Base-by-base conservation (phyloP, 1,140 invertebrate species). In the Stenopsyche tienmushanensis region DNA sequence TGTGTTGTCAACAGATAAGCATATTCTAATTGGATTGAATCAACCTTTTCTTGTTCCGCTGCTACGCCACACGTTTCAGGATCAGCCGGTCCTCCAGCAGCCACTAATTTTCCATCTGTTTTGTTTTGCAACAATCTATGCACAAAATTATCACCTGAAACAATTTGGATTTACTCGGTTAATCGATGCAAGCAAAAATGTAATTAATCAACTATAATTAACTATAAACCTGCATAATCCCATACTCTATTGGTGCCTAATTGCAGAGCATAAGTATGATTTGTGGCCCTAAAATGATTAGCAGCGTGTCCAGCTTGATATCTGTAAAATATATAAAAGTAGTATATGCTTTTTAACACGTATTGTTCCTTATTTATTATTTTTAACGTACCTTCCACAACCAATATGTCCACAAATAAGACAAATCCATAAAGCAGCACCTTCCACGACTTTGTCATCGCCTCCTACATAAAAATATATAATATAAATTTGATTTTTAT, bases 401-500 rank as follows among this genome's bases (percentile, higher is more conserved):
- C 97, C 98, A 45, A 99, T 90, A 79, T 99, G 92, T 10, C 97
- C 98, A 80, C 98, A 99, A 67, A 99, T 97, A 15, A 99, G 80
- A 78, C 98, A 99, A 69, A 99, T 98, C 98, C 98, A 99, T 0
- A 99, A 80, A 66, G 93, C 92, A 75, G 96, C 90, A 0, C 82
- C 82, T 73, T 79, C 77, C 15, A 72, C 72, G 68, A 86, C 75
- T 54, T 80, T 82, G 62, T 73, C 72, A 74, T 70, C 75, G 77
- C 49, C 24, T 42, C 47, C 66, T 71, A 45, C 3, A 23, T 44
- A 3, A 2, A 9, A 15, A 54, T 23, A 49, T n/a, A 49, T 44
- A 25, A 50, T 39, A 57, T 53, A 53, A n/a, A 15, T 15, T 7
- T 45, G n/a, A 45, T 17, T 15, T 15, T 45, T 45, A 7, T 15